Evolutionary conservation across 2,888 invertebrate species (phyloP).

Genomic region (Notocelia uddmanniana): DNA sequence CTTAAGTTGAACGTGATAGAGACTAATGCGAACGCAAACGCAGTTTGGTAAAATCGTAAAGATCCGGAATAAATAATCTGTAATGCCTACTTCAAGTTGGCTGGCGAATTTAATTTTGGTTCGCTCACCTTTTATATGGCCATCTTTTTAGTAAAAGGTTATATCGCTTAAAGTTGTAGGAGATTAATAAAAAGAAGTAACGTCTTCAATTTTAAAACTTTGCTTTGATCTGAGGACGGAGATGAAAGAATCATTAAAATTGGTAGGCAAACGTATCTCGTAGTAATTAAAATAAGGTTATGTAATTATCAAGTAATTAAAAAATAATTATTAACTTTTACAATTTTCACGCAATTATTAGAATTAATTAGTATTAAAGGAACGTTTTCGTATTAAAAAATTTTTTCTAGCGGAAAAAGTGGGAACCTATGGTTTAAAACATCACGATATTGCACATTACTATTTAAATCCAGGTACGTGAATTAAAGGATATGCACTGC

Average conservation of each 20-base stretch:
- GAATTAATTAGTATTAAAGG: background rate
- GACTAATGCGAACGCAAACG: conserved; percentile 25
- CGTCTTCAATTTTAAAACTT: conserved; percentile 29
- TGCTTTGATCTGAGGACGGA: conserved; percentile 27
- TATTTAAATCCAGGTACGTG: no score
- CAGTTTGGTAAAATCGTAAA: conserved; percentile 55
- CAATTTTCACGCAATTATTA: background rate
- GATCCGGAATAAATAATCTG: conserved; percentile 66
- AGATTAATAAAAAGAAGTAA: conserved; percentile 25
- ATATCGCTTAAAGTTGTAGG: conserved; percentile 35
- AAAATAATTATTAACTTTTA: background rate
- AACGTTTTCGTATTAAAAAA: background rate
- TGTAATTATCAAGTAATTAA: background rate
- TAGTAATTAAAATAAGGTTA: background rate
- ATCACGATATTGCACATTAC: no score
- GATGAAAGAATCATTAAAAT: conserved; percentile 17
- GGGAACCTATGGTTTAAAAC: no score
- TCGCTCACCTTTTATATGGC: conserved; percentile 37
- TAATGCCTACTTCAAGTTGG: conserved; percentile 56
- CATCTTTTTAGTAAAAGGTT: conserved; percentile 43
- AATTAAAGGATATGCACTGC: no score
- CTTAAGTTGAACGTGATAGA: conserved; percentile 48
- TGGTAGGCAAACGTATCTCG: background rate
- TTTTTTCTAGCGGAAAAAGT: background rate
- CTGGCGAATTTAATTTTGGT: conserved; percentile 61